phyloP scores from a whole-genome alignment of 2,113 vertebrate species.

The Ptychochromis oligacanthus region DNA sequence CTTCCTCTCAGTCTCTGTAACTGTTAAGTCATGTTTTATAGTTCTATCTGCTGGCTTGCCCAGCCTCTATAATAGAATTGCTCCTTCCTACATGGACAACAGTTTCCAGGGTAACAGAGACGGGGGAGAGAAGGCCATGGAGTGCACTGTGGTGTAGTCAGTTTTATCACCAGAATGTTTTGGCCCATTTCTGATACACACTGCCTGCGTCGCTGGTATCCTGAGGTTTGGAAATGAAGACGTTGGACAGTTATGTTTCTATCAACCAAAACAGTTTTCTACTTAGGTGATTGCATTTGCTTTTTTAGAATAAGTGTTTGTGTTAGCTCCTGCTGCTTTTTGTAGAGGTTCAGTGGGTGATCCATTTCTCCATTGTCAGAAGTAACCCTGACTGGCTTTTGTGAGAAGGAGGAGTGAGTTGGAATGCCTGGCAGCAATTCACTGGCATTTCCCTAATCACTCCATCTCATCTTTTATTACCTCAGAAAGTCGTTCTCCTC shows the following conservation, averaged over 20 bases:
- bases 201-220: constrained; percentile 35
- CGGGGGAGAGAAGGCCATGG: constrained; percentile 59
- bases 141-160: constrained; percentile 67
- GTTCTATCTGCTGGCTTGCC: constrained; percentile 71
- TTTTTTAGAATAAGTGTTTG: constrained; percentile 24
- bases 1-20: constrained; percentile 42
- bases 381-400: constrained; percentile 51
- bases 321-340: constrained; percentile 15
- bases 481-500: constrained; percentile 57
- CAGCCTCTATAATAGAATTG: constrained; percentile 73
- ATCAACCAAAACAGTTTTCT: constrained; percentile 38
- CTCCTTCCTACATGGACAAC: constrained; percentile 78
- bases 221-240: constrained; percentile 52
- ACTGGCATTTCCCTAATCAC: constrained; percentile 76
- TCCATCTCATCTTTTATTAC: constrained; percentile 75
- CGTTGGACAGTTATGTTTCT: constrained; percentile 32
- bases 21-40: constrained; percentile 76
- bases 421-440: constrained; percentile 59
- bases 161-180: constrained; percentile 75
- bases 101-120: constrained; percentile 84
- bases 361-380: constrained; percentile 45
- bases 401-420: constrained; percentile 36
- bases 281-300: constrained; percentile 37
- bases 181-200: constrained; percentile 65
- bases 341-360: constrained; percentile 54